These are phyloP conservation scores for Strix aluco DNA, from an alignment of 2,113 vertebrate genomes.

Conservation along the genomic window DNA sequence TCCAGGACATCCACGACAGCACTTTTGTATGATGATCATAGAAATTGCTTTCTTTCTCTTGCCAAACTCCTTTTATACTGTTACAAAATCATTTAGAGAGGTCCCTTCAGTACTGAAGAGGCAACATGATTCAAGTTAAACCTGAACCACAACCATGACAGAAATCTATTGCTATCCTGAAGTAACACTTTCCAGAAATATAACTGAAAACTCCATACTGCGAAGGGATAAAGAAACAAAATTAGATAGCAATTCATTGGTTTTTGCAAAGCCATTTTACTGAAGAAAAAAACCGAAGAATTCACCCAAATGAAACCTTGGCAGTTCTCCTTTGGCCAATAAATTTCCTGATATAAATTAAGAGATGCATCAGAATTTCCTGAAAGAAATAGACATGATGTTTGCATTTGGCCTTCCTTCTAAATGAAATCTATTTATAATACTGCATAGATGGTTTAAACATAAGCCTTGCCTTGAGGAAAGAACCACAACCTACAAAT, in stretches of 20 bases:
- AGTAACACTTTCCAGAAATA: background rate
- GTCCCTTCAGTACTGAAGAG: background rate
- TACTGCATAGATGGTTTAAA: constrained; percentile 30
- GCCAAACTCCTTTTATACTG: background rate
- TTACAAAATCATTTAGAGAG: background rate
- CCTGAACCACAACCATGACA: background rate
- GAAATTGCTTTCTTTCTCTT: constrained; percentile 1
- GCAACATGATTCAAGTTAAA: background rate
- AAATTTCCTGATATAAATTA: background rate
- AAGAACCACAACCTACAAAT: constrained; percentile 24
- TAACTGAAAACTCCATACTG: background rate
- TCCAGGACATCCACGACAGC: background rate
- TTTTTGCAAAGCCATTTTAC: constrained; percentile 35
- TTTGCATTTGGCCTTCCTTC: constrained; percentile 4
- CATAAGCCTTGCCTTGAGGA: constrained; percentile 22
- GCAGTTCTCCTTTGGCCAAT: background rate
- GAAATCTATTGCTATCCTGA: constrained; percentile 16
- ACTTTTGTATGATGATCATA: background rate
- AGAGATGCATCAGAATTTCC: constrained; percentile 2
- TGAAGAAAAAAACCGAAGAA: background rate
- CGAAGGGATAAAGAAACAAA: constrained; percentile 21
- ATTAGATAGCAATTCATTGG: background rate
- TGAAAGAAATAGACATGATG: background rate
- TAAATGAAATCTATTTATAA: constrained; percentile 43
- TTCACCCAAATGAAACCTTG: constrained; percentile 1